phyloP scores from a whole-genome alignment of 1,140 invertebrate species.

The Macrocentrus cingulum region DNA sequence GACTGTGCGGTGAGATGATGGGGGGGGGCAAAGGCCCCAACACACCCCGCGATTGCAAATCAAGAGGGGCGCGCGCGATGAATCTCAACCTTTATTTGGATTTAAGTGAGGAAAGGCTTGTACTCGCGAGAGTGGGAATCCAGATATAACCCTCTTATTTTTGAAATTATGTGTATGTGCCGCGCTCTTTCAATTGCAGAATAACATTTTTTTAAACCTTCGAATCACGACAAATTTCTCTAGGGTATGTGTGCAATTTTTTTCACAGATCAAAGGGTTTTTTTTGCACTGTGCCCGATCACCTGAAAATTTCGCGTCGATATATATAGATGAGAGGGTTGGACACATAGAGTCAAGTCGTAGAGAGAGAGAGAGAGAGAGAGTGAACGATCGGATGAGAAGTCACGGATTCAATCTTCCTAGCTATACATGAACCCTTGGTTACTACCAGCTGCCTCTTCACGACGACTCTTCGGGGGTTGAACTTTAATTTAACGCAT shows the following conservation, averaged over 20 bases:
- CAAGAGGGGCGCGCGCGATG: conserved; percentile 23
- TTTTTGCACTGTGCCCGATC: conserved; percentile 18
- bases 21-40: too few relatives aligned
- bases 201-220: conserved; percentile 3
- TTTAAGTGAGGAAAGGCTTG: conserved; percentile 57
- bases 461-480: conserved; percentile 34
- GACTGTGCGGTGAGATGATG: conserved; percentile 28
- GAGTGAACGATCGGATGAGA: conserved; percentile 10
- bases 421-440: conserved; percentile 7
- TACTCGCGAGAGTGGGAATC: background rate
- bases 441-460: conserved; percentile 23
- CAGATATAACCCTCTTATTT: too few relatives aligned
- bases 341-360: background rate
- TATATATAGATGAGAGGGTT: background rate
- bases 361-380: conserved; percentile 11
- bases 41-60: too few relatives aligned
- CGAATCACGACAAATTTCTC: background rate
- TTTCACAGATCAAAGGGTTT: conserved; percentile 16
- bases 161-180: too few relatives aligned
- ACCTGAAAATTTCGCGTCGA: conserved; percentile 10
- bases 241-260: conserved; percentile 8
- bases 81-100: conserved; percentile 55
- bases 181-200: too few relatives aligned
- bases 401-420: conserved; percentile 30
- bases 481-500: conserved; percentile 59